Evolutionary conservation across 2,113 vertebrate genomes (phyloP), one percentile per base, ranked within the genome.

Genomic region (Psophia crepitans): DNA sequence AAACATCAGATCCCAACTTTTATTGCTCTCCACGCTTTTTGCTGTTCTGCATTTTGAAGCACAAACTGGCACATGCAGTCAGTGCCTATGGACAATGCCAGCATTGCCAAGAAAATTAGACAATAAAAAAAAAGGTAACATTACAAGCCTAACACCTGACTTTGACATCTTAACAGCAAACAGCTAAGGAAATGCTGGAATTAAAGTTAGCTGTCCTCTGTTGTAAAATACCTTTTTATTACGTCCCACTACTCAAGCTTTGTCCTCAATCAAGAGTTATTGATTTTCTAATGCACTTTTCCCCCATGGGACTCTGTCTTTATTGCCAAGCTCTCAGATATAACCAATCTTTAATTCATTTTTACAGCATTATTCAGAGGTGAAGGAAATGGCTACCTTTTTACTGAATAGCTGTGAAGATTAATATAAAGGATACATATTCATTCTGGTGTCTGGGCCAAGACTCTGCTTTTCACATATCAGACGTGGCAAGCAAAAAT

Each of bases 11-110:
- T 68, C 27, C 8, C 26, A 73, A 9, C 7, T 14, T 82, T 1
- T 23, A 30, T 27, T 0, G 1, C 20, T 54, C 5, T 44, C 35
- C 6, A 2, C 21, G 24, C 11, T 49, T 2, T 0, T 24, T 51
- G 19, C 10, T 65, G 20, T 65, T 91, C 23, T 33, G 30, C 5
- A 8, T 56, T 78, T 87, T 66, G 77, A 71, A 60, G n/a, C 20
- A 51, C 33, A 68, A 80, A 6, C 46, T 76, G 71, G 32, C 37
- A 64, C 9, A 35, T 0, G 1, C 5, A 66, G 26, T 23, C 37
- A 57, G 14, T 37, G 21, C 17, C 27, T 30, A 21, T 33, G 39
- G 64, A 89, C n/a, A 63, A 66, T 15, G 30, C 2, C 54, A 94
- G 58, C 12, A 44, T 11, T 60, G 33, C 32, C 26, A 84, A 89